Base-by-base conservation (phyloP, 2,888 invertebrate species). In the Perizoma flavofasciatum region DNA sequence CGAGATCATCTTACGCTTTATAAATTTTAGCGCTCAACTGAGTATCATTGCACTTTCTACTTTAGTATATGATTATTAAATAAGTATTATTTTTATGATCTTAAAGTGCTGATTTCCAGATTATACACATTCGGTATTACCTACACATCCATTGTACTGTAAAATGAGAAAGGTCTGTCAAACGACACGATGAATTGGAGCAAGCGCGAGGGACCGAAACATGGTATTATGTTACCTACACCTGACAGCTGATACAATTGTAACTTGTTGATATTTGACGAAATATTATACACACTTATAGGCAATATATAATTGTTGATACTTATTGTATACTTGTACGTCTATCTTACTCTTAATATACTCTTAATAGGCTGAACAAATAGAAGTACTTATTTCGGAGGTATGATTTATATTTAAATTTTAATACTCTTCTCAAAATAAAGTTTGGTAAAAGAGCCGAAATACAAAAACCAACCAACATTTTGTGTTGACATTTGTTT, bases 161-260 rank as follows among this genome's bases (percentile, higher is more conserved):
- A 89, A 90, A 86, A 85, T 85, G 88, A 90, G 90, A 90, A 89
- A 89, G 88, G 86, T 83, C 79, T 89, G 89, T 86, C 88, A 88
- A 86, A 83, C 81, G 86, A 88, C 85, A 87, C 85, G 84, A 78
- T 76, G 85, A 90, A 88, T 82, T 86, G 84, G 89, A 87, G 84
- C 88, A 80, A 81, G 78, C 79, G 81, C 86, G 85, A 79, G 83
- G 81, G 79, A 89, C 86, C 89, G 90, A 89, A 88, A 87, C 90
- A 86, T 70, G 69, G 81, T 87, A 78, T 91, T 75, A 71, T 68
- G 78, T 91, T 89, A 67, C 68, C 56, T 65, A 77, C 89, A 81
- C 74, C 81, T 87, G 89, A 83, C 84, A 88, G 81, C 78, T 83
- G 89, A 89, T 89, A 88, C 85, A 84, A 82, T 78, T 76, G 75